A percentile compares a stretch with the other conserved stretches of the same genome.
Conservation (phyloP, 37 sponge, comb jelly and placozoan genomes). For the Crambe crambe region DNA sequence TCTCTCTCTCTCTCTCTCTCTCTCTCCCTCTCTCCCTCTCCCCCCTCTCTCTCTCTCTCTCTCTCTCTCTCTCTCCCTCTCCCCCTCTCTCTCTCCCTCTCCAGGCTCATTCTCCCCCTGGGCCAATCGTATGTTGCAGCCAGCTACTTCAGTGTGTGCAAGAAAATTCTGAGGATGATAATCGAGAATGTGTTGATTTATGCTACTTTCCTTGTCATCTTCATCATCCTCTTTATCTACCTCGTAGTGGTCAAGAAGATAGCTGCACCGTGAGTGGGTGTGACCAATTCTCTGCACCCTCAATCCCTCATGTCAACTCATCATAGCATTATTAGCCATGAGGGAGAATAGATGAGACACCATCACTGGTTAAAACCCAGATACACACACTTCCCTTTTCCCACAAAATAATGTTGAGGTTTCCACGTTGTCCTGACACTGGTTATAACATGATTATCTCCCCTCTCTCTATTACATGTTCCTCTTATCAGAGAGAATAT, state of each 20-base stretch:
- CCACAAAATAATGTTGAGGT: too few relatives aligned
- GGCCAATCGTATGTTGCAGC: conserved; percentile 89
- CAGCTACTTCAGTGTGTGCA: conserved; percentile 89
- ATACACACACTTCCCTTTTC: too few relatives aligned
- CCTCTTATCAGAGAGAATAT: conserved; percentile 44
- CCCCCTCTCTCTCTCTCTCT: neutral
- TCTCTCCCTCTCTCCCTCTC: neutral
- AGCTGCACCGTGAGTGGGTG: conserved; percentile 44
- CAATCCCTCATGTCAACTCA: too few relatives aligned
- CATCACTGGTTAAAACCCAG: too few relatives aligned
- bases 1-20: conserved; percentile 23
- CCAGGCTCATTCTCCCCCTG: conserved; percentile 89
- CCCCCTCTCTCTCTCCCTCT: neutral
- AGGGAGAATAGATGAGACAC: too few relatives aligned
- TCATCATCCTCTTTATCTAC: conserved; percentile 83
- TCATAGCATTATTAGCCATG: too few relatives aligned
- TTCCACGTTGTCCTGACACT: too few relatives aligned
- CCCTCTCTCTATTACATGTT: too few relatives aligned
- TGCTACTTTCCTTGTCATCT: conserved; percentile 75
- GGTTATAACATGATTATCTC: too few relatives aligned
- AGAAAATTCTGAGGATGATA: conserved; percentile 75
- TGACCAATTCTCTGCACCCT: too few relatives aligned
- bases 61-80: too few relatives aligned
- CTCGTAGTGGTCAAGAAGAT: conserved; percentile 68
- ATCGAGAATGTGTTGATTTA: conserved; percentile 90